Conservation (phyloP, 2,797 vertebrate genomes). For the Cynodonichthys magdalenae region DNA sequence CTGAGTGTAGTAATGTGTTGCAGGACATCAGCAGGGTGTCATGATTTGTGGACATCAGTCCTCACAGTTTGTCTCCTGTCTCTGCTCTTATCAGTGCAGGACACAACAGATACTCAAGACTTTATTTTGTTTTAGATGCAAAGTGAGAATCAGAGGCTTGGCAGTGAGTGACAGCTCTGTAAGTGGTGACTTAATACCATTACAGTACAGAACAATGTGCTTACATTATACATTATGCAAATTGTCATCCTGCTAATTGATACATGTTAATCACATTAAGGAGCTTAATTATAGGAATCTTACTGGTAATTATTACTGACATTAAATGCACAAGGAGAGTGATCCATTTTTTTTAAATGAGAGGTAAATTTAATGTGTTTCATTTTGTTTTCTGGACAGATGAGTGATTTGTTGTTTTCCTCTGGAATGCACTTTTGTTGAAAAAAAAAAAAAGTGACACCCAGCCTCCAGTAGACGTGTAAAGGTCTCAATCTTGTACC, state of each 20-base stretch:
- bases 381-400: conserved; percentile 40
- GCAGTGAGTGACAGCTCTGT: conserved; percentile 59
- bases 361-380: conserved; percentile 27
- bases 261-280: conserved; percentile 99
- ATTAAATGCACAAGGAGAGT: conserved; percentile 83
- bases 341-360: conserved; percentile 48
- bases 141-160: conserved; percentile 54
- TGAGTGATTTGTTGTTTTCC: conserved; percentile 39
- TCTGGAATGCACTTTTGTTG: conserved; percentile 39
- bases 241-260: conserved; percentile 93
- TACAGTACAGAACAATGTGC: conserved; percentile 87
- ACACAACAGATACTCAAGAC: neutral
- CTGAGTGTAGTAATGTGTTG: no score
- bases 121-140: conserved; percentile 30
- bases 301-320: conserved; percentile 97
- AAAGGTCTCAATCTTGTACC: conserved; percentile 50
- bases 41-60: no score
- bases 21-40: no score
- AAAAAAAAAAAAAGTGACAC: conserved; percentile 31
- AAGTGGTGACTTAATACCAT: conserved; percentile 63
- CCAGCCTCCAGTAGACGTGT: conserved; percentile 40
- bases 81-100: no score
- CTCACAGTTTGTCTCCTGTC: no score
- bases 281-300: conserved; percentile 99
- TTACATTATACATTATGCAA: conserved; percentile 98